phyloP scores from a whole-genome alignment of 2,888 invertebrate genomes.

The Brenthis ino region DNA sequence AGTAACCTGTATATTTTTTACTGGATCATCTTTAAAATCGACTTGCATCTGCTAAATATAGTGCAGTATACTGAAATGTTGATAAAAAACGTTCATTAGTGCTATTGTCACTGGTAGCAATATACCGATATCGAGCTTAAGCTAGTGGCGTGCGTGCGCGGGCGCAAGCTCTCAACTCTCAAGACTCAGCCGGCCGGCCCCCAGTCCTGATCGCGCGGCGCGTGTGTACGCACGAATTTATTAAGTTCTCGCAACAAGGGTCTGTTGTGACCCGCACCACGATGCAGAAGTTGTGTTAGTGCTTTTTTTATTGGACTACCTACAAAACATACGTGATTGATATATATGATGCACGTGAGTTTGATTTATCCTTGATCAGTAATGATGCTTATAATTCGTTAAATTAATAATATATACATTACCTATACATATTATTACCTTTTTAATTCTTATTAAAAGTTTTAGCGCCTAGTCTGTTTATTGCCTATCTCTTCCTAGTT shows the following conservation, averaged over 20 bases:
- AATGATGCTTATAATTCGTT: too few relatives aligned
- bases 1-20: slow-evolving; percentile 25
- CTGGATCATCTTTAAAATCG: slow-evolving; percentile 11
- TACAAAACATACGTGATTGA: slow-evolving; percentile 41
- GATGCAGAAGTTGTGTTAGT: slow-evolving; percentile 65
- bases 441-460: too few relatives aligned
- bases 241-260: slow-evolving; percentile 53
- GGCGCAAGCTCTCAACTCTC: slow-evolving; percentile 39
- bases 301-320: slow-evolving; percentile 48
- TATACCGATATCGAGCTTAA: slow-evolving; percentile 22
- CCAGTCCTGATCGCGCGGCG: slow-evolving; percentile 58
- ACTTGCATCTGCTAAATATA: slow-evolving; percentile 33
- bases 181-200: slow-evolving; percentile 9
- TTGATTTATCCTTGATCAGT: slow-evolving; percentile 6
- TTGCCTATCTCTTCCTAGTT: too few relatives aligned
- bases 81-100: slow-evolving; percentile 25
- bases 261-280: slow-evolving; percentile 54
- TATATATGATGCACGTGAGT: slow-evolving; percentile 77
- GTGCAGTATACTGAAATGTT: slow-evolving; percentile 16
- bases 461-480: too few relatives aligned
- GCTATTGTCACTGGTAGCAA: slow-evolving; percentile 29
- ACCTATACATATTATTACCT: too few relatives aligned
- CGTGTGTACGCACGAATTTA: slow-evolving; percentile 51
- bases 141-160: slow-evolving; percentile 39
- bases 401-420: too few relatives aligned